Conservation (phyloP, 2,797 vertebrate species). For the Benthosema pterotum region DNA sequence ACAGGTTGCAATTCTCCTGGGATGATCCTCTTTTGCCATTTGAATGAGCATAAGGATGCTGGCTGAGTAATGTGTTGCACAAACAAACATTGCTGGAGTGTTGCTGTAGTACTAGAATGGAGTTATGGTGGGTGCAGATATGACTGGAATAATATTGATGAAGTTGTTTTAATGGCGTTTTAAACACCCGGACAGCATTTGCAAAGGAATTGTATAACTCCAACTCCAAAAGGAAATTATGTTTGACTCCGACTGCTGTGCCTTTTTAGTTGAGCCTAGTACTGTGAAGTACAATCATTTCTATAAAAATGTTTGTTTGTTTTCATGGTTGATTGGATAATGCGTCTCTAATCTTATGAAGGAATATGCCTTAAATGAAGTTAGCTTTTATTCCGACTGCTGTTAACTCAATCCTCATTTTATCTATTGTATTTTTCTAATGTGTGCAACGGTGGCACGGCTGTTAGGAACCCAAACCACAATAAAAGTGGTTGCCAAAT, state of each 20-base stretch:
- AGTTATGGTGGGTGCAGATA: slow-evolving; percentile 9
- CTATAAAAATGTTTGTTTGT: slow-evolving; percentile 28
- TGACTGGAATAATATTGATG: slow-evolving; percentile 38
- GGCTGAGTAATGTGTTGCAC: slow-evolving; percentile 25
- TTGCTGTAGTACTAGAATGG: slow-evolving; percentile 19
- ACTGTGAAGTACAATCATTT: slow-evolving; percentile 79
- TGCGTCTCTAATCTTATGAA: slow-evolving; percentile 28
- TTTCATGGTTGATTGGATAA: slow-evolving; percentile 39
- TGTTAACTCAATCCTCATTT: slow-evolving; percentile 47
- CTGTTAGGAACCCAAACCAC: slow-evolving; percentile 54
- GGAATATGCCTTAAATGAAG: slow-evolving; percentile 26
- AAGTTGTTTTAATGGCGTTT: slow-evolving; percentile 26
- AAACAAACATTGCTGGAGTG: no score
- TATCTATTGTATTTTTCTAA: slow-evolving; percentile 47
- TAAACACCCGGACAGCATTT: slow-evolving; percentile 13
- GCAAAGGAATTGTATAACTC: slow-evolving; percentile 2
- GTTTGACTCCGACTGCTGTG: slow-evolving; percentile 57
- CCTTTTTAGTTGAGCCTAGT: slow-evolving; percentile 55
- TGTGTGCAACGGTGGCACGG: slow-evolving; percentile 48
- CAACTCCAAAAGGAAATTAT: slow-evolving; percentile 26
- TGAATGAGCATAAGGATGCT: slow-evolving; percentile 13
- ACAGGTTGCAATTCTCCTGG: slow-evolving; percentile 26
- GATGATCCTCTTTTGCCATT: slow-evolving; percentile 14
- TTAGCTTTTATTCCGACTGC: slow-evolving; percentile 42
- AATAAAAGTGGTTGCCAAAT: slow-evolving; percentile 68